phyloP scores from a whole-genome alignment of 2,113 vertebrate genomes.

The Perca flavescens region DNA sequence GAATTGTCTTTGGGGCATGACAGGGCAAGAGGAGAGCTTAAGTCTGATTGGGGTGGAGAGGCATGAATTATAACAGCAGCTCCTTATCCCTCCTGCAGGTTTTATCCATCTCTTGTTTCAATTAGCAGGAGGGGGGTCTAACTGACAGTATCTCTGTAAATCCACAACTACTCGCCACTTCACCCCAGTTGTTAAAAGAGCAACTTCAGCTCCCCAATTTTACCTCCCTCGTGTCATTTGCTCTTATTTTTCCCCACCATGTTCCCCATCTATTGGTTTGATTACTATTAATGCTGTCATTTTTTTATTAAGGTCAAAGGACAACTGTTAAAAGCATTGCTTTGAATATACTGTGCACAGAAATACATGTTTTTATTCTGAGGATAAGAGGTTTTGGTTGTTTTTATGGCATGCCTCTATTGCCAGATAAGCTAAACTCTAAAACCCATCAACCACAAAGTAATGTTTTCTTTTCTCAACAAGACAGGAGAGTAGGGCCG shows the following conservation, averaged over 20 bases:
- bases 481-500: not conserved
- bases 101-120: conserved; percentile 66
- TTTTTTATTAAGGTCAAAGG: conserved; percentile 6
- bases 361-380: not conserved
- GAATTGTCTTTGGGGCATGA: conserved; percentile 49
- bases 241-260: not conserved
- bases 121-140: conserved; percentile 49
- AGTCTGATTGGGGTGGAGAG: conserved; percentile 56
- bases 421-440: not conserved
- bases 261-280: not conserved
- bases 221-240: conserved; percentile 16
- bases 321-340: not conserved
- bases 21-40: conserved; percentile 55
- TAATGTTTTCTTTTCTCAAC: not conserved
- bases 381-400: not conserved
- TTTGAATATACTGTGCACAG: not conserved
- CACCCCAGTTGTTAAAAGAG: conserved; percentile 28
- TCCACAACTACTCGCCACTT: conserved; percentile 33
- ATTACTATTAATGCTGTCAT: conserved; percentile 21
- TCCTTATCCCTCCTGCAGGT: conserved; percentile 46
- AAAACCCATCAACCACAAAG: not conserved
- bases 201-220: conserved; percentile 16
- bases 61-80: conserved; percentile 50
- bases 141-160: conserved; percentile 27
- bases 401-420: not conserved